phyloP scores from a whole-genome alignment of 2,888 invertebrate species.

The Cosmopolites sordidus region DNA sequence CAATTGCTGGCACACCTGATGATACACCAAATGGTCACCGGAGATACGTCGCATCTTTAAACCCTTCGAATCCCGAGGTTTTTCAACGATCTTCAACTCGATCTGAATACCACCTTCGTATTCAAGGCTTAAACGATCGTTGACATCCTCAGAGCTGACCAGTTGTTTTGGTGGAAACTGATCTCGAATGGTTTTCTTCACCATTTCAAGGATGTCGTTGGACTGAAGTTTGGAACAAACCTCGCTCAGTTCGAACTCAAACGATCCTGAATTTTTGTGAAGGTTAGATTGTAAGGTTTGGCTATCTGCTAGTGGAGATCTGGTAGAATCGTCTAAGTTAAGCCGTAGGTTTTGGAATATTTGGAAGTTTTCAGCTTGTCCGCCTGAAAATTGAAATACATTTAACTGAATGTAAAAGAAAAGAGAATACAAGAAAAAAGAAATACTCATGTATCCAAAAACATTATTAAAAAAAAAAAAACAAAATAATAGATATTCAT shows the following conservation, averaged over 20 bases:
- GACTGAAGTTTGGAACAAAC: slow-evolving; percentile 76
- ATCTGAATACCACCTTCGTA: slow-evolving; percentile 75
- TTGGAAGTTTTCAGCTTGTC: slow-evolving; percentile 25
- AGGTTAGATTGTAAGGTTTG: slow-evolving; percentile 30
- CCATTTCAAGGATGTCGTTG: slow-evolving; percentile 71
- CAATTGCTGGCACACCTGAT: slow-evolving; percentile 81
- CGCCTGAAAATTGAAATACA: slow-evolving; percentile 20
- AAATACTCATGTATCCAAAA: too few species aligned
- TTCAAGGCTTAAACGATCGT: slow-evolving; percentile 45
- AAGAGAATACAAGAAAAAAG: too few species aligned
- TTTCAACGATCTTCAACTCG: slow-evolving; percentile 74
- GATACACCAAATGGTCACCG: slow-evolving; percentile 83
- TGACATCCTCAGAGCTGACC: slow-evolving; percentile 46
- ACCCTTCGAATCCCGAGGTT: slow-evolving; percentile 65
- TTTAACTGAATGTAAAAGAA: too few species aligned
- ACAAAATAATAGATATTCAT: too few species aligned
- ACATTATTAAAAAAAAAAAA: too few species aligned
- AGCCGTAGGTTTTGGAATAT: slow-evolving; percentile 41
- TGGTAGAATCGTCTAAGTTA: slow-evolving; percentile 23
- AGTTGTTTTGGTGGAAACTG: slow-evolving; percentile 70
- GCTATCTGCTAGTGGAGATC: slow-evolving; percentile 17
- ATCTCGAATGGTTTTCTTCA: slow-evolving; percentile 75
- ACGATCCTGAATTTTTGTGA: slow-evolving; percentile 47
- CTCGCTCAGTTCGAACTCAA: slow-evolving; percentile 74
- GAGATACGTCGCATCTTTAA: slow-evolving; percentile 82